Conservation (phyloP, 2,888 invertebrate genomes). For the Acanthococcus lagerstroemiae region DNA sequence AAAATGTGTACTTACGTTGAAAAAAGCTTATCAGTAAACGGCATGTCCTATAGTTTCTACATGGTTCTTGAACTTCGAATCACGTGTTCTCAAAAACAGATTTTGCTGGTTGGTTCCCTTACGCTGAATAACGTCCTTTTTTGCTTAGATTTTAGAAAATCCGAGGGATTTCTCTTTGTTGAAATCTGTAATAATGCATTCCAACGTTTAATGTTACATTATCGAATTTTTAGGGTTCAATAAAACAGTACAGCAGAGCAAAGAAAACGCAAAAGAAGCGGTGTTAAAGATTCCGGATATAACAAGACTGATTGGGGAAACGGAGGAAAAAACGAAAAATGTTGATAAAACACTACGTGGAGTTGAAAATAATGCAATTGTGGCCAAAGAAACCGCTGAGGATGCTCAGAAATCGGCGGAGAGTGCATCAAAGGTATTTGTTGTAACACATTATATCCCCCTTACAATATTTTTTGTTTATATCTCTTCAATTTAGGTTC, state of each 20-base stretch:
- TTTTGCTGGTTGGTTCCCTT: too few species aligned
- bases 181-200: too few species aligned
- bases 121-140: too few species aligned
- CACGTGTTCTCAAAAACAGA: too few species aligned
- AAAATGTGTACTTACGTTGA: too few species aligned
- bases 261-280: conserved; percentile 67
- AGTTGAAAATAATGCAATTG: conserved; percentile 67
- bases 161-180: neutral
- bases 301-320: conserved; percentile 57
- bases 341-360: conserved; percentile 61
- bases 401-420: conserved; percentile 70
- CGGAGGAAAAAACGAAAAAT: conserved; percentile 57
- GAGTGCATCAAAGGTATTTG: conserved; percentile 58
- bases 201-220: too few species aligned
- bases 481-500: neutral
- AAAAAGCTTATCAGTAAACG: too few species aligned
- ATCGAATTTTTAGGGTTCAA: conserved; percentile 60
- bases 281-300: conserved; percentile 65
- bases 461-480: too few species aligned
- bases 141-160: too few species aligned
- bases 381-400: conserved; percentile 60
- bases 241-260: conserved; percentile 74
- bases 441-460: too few species aligned
- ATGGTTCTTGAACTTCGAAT: too few species aligned
- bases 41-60: too few species aligned